Base-by-base conservation (phyloP, 2,888 invertebrate species). In the Carpatolechia fugitivella region DNA sequence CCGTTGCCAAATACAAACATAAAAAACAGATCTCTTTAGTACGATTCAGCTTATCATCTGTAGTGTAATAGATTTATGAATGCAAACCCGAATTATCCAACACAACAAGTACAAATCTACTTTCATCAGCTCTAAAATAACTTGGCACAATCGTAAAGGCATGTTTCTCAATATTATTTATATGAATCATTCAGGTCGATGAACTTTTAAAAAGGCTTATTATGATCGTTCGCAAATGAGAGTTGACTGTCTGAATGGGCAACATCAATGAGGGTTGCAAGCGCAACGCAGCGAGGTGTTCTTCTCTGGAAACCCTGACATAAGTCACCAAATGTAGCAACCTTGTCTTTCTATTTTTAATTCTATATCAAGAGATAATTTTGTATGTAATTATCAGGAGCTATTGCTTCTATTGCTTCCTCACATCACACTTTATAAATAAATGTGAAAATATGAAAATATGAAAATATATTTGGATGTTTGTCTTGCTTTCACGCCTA, bases 311-410 rank as follows among this genome's bases (percentile, higher is more conserved):
- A 74, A 72, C 87, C 88, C 79, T 88, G 88, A 88, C 87, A 88
- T 82, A 78, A 80, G 83, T 78, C 81, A 78, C 89, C 87, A 87
- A 88, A 87, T 83, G 85, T 66, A 88, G 88, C 72, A 85, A 74
- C 88, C 88, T 89, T 88, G 88, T 76, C 66, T 80, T 78, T 81
- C 80, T 85, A 82, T 82, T 72, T 75, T 75, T 81, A 78, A 72
- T 20, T n/a, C 35, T 31, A 47, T n/a, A n/a, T n/a, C n/a, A n/a
- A n/a, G n/a, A n/a, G n/a, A n/a, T n/a, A n/a, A n/a, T n/a, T n/a
- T n/a, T n/a, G n/a, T n/a, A n/a, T n/a, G n/a, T n/a, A n/a, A n/a
- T n/a, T n/a, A n/a, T n/a, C n/a, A n/a, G n/a, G n/a, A n/a, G n/a
- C n/a, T n/a, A n/a, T n/a, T n/a, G n/a, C n/a, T n/a, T n/a, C n/a